phyloP scores from a whole-genome alignment of 2,113 vertebrate genomes.

The Pseudolaguvia tuberculata region DNA sequence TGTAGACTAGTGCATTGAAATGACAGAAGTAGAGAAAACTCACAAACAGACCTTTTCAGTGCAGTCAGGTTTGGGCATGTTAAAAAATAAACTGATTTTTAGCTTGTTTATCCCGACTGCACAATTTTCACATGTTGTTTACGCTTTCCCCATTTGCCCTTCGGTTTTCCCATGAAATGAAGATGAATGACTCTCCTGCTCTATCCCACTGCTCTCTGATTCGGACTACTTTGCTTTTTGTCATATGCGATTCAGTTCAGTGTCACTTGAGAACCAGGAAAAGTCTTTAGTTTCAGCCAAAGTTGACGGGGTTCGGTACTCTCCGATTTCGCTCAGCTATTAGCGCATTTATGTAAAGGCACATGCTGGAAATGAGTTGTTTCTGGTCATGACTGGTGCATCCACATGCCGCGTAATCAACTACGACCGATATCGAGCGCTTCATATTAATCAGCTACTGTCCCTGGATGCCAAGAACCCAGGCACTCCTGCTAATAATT shows the following conservation, averaged over 20 bases:
- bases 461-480: constrained; percentile 20
- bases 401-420: constrained; percentile 29
- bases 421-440: constrained; percentile 27
- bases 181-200: constrained; percentile 46
- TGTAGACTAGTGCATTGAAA: neutral
- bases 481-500: constrained; percentile 48
- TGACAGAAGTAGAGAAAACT: constrained; percentile 6
- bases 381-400: constrained; percentile 15
- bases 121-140: constrained; percentile 21
- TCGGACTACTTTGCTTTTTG: constrained; percentile 44
- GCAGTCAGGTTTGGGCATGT: neutral
- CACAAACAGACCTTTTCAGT: neutral
- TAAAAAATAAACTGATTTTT: neutral
- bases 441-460: constrained; percentile 46
- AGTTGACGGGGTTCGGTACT: constrained; percentile 35
- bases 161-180: constrained; percentile 31
- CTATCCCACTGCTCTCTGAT: constrained; percentile 41
- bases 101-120: neutral
- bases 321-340: constrained; percentile 36
- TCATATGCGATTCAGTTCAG: constrained; percentile 43
- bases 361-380: constrained; percentile 32
- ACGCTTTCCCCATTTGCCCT: neutral
- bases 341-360: constrained; percentile 40
- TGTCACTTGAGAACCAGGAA: constrained; percentile 33
- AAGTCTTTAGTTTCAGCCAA: constrained; percentile 26